A percentile compares a stretch with the other conserved stretches of the same genome.
These are phyloP conservation scores for Pseudorhombus dupliciocellatus DNA, from an alignment of 2,113 vertebrate species.

Conservation along the genomic window DNA sequence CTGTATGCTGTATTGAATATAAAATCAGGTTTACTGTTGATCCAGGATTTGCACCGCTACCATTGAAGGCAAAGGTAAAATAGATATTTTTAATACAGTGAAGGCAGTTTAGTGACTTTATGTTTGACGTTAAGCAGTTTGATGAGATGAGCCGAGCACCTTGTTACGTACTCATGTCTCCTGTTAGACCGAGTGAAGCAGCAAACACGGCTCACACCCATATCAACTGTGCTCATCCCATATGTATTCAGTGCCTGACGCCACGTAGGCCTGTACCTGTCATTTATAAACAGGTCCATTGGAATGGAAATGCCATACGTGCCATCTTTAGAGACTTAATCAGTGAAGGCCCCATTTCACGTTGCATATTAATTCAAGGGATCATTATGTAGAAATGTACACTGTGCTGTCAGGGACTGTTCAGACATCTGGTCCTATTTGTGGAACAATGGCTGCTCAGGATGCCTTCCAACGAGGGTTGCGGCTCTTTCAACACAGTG, in stretches of 20 bases:
- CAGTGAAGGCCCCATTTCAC: background rate
- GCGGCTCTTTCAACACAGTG: background rate
- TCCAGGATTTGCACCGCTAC: background rate
- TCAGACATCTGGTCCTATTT: background rate
- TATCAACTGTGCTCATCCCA: slow-evolving; percentile 16
- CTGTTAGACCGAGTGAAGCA: slow-evolving; percentile 4
- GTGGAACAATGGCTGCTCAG: background rate
- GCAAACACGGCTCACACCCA: slow-evolving; percentile 11
- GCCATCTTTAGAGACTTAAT: slow-evolving; percentile 11
- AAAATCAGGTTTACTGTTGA: background rate
- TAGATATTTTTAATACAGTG: background rate
- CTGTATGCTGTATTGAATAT: background rate
- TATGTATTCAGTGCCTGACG: slow-evolving; percentile 16
- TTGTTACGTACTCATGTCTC: slow-evolving; percentile 11
- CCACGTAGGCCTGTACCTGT: background rate
- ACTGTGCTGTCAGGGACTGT: background rate
- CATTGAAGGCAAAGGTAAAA: background rate
- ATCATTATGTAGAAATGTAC: background rate
- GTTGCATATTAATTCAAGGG: background rate
- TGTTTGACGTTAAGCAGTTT: slow-evolving; percentile 12
- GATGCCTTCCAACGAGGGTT: background rate
- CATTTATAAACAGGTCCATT: slow-evolving; percentile 17
- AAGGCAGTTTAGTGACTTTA: background rate
- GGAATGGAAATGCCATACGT: background rate
- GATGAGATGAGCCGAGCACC: slow-evolving; percentile 1